These are phyloP conservation scores for Cryptocephalus primarius DNA, from an alignment of 2,888 invertebrate species.

Conservation along the genomic window DNA sequence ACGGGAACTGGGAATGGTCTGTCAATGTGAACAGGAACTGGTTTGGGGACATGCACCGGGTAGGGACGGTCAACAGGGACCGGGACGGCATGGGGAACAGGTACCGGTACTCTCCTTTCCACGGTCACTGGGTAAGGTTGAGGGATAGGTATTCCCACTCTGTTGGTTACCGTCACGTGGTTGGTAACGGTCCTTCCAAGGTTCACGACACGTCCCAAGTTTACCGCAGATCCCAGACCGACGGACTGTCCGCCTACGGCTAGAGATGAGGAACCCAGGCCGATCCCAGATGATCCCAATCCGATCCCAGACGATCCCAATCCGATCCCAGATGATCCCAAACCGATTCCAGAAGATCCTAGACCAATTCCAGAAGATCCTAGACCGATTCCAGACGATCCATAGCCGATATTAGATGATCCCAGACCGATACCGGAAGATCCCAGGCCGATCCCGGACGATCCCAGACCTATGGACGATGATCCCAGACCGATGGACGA, in stretches of 20 bases:
- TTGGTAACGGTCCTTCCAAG: conserved; percentile 26
- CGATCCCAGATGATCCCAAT: not conserved
- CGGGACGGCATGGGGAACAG: conserved; percentile 33
- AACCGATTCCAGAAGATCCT: conserved; percentile 9
- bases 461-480: not conserved
- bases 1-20: conserved; percentile 44
- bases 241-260: conserved; percentile 2
- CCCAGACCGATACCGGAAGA: not conserved
- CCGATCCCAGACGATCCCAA: not conserved
- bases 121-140: conserved; percentile 43
- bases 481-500: not conserved
- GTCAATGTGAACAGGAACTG: conserved; percentile 41
- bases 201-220: conserved; percentile 12
- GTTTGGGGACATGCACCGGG: conserved; percentile 39
- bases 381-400: not conserved
- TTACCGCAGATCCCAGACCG: conserved; percentile 3
- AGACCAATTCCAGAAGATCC: conserved; percentile 1
- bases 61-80: conserved; percentile 42
- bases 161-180: conserved; percentile 37
- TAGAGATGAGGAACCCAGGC: not conserved
- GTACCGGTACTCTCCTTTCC: conserved; percentile 40
- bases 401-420: conserved; percentile 4
- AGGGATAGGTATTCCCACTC: conserved; percentile 41
- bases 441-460: conserved; percentile 6
- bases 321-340: conserved; percentile 4